Conservation (phyloP, 2,888 invertebrate species). For the Tiphia femorata region DNA sequence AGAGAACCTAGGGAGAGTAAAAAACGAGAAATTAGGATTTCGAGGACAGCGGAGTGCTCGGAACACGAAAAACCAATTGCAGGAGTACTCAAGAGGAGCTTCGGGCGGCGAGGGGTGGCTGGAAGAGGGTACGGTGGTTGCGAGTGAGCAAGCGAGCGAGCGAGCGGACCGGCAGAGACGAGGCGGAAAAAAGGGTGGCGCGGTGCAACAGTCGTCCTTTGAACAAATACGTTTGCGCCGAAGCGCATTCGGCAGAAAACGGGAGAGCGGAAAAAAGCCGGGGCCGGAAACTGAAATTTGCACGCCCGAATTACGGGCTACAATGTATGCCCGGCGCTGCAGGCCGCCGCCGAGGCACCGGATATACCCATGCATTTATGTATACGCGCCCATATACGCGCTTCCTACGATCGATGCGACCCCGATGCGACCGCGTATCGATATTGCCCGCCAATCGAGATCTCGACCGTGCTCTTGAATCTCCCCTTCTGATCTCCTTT, state of each 20-base stretch:
- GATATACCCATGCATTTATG: not conserved
- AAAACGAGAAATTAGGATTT: conserved; percentile 58
- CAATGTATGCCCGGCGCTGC: conserved; percentile 3
- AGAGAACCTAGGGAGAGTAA: too few species aligned
- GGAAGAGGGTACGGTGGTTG: conserved; percentile 12
- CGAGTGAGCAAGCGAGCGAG: not conserved
- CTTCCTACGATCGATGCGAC: not conserved
- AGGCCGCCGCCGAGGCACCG: too few species aligned
- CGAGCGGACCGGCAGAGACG: conserved; percentile 13
- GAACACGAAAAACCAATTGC: conserved; percentile 59
- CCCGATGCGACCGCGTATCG: too few species aligned
- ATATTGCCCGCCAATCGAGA: too few species aligned
- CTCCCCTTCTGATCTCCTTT: too few species aligned
- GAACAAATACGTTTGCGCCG: conserved; percentile 38
- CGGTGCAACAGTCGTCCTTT: conserved; percentile 44
- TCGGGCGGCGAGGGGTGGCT: conserved; percentile 6
- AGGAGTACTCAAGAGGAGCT: conserved; percentile 40
- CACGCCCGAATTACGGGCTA: conserved; percentile 33
- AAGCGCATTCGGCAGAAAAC: conserved; percentile 23
- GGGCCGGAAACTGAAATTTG: conserved; percentile 40
- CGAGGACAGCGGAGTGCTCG: conserved; percentile 43
- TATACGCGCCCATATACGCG: too few species aligned
- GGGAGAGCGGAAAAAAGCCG: conserved; percentile 5
- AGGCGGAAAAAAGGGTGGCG: conserved; percentile 15
- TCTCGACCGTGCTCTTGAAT: too few species aligned